A percentile compares a stretch with the other conserved stretches of the same genome.
Conservation (phyloP, 2,113 vertebrate species). For the Neofelis nebulosa region DNA sequence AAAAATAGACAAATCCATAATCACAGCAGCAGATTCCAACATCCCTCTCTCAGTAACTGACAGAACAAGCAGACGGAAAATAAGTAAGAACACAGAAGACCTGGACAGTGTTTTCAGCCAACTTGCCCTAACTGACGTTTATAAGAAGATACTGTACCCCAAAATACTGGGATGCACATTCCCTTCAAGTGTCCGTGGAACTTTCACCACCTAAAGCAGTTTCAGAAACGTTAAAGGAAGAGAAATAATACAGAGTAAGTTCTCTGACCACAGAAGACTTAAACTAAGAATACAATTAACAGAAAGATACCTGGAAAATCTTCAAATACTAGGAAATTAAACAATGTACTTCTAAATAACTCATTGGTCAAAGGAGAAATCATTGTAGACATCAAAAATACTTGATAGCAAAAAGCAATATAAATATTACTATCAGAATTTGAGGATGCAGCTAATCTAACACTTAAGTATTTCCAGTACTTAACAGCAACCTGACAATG, state of each 20-base stretch:
- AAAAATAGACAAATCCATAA: not conserved
- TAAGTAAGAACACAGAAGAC: not conserved
- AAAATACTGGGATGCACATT: not conserved
- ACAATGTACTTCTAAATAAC: not conserved
- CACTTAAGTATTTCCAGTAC: not conserved
- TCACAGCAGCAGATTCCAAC: not conserved
- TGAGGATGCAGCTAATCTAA: not conserved
- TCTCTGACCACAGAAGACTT: not conserved
- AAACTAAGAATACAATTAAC: constrained; percentile 1
- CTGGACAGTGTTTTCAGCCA: not conserved
- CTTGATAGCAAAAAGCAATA: not conserved
- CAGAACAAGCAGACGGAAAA: not conserved
- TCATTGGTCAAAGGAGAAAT: not conserved
- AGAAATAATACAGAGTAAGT: not conserved
- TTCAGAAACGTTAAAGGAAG: not conserved
- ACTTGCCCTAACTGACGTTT: not conserved
- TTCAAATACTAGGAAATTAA: not conserved
- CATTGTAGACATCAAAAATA: not conserved
- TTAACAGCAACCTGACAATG: not conserved
- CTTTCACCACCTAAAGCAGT: not conserved
- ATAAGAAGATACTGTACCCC: not conserved
- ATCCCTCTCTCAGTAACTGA: not conserved
- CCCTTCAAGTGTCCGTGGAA: not conserved
- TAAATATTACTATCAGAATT: not conserved
- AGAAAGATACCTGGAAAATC: not conserved